Evolutionary conservation across 2,113 vertebrate species (phyloP), one percentile per base, ranked within the genome.

Genomic region (Datnioides undecimradiatus): DNA sequence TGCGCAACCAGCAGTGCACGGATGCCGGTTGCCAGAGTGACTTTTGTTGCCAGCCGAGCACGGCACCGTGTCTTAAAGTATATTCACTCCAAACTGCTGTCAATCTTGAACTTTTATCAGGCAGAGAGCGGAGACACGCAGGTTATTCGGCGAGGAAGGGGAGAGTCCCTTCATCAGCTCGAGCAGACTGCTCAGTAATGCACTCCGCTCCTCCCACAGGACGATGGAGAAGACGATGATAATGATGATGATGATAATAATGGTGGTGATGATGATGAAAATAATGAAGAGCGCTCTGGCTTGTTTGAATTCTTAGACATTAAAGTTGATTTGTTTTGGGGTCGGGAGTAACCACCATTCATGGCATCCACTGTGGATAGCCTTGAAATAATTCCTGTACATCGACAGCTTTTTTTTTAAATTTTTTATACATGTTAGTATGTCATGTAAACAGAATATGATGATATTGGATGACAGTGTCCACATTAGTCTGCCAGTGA

Each of bases 181-280:
- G 11, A 14, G 75, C 71, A 59, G 36, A 54, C 54, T 55, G 1
- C 52, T 77, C 58, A 57, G 38, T 36, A 2, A 58, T 40, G 69
- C 69, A 73, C 45, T 31, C 76, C 55, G 72, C 83, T 71, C 85
- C 76, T 83, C 79, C 76, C 83, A 76, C 79, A 73, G 73, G 73
- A 87, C 38, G 34, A 13, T 43, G 48, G 13, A 21, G 41, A 73
- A 36, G 62, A 73, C 31, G 76, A 57, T 62, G 70, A 51, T 78
- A 51, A 55, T 68, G 70, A 65, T 43, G 66, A 54, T 65, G 54
- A 33, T 72, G 62, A 41, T 77, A 51, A 33, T 72, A 57, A 41
- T 77, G 46, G 11, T 58, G 58, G 12, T 73, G 75, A 23, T 58
- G 51, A 34, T 80, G 71, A 33, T 41, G 38, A 67, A 70, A 77